phyloP scores from a whole-genome alignment of 2,797 vertebrate species.

The Limosa lapponica region DNA sequence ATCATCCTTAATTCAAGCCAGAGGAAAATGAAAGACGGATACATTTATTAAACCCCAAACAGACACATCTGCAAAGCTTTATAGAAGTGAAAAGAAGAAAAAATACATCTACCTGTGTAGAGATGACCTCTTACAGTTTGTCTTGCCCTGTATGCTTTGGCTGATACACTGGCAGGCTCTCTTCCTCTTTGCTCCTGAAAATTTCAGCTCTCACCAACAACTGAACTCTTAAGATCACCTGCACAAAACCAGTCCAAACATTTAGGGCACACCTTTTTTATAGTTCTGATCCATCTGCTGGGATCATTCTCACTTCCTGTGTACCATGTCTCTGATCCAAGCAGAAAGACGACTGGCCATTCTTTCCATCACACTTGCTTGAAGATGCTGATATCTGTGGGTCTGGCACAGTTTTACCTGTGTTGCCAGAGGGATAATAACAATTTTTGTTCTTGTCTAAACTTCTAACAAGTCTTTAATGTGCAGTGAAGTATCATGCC shows the following conservation, averaged over 20 bases:
- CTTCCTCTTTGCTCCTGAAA: neutral
- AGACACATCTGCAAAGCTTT: neutral
- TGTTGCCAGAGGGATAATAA: neutral
- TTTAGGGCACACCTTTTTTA: neutral
- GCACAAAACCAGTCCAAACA: neutral
- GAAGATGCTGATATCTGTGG: neutral
- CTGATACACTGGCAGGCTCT: neutral
- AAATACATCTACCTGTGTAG: neutral
- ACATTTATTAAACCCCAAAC: neutral
- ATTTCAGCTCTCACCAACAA: neutral
- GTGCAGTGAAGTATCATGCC: fast-evolving
- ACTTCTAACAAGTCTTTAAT: neutral
- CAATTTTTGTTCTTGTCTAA: neutral
- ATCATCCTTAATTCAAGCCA: neutral
- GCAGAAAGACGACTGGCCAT: neutral
- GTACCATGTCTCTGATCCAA: neutral
- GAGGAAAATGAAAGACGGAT: neutral
- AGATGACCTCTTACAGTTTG: neutral
- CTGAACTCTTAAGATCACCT: neutral
- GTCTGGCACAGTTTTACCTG: neutral
- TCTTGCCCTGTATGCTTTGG: neutral
- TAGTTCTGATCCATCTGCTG: neutral
- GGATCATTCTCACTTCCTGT: neutral
- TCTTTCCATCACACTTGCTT: neutral
- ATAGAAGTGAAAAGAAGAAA: neutral